phyloP scores from a whole-genome alignment of 1,140 invertebrate species.

The Drosophila punjabiensis region DNA sequence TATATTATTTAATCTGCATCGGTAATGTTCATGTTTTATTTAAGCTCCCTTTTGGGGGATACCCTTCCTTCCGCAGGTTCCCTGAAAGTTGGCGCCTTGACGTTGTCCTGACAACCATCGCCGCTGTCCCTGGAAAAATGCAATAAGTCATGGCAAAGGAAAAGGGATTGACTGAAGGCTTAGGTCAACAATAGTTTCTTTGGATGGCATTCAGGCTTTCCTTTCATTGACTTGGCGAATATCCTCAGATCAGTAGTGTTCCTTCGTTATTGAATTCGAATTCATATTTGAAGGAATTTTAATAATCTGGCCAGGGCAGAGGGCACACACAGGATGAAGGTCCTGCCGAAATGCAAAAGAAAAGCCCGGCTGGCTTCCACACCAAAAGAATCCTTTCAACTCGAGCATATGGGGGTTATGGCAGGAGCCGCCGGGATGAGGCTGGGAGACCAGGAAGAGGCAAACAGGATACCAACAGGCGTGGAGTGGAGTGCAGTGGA shows the following conservation, averaged over 20 bases:
- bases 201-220: neutral
- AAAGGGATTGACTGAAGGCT: constrained; percentile 1
- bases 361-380: neutral
- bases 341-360: constrained; percentile 30
- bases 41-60: neutral
- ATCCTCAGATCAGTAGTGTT: constrained; percentile 17
- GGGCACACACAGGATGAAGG: constrained; percentile 1
- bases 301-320: constrained; percentile 37
- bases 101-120: constrained; percentile 13
- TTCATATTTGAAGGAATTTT: constrained; percentile 50
- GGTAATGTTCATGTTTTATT: constrained; percentile 46
- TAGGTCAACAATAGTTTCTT: constrained; percentile 28
- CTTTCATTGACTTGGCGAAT: constrained; percentile 23
- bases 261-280: constrained; percentile 34
- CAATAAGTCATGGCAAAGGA: constrained; percentile 23
- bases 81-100: neutral
- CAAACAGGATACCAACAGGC: constrained; percentile 39
- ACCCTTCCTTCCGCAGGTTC: neutral
- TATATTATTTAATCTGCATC: constrained; percentile 70
- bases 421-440: neutral
- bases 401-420: constrained; percentile 46
- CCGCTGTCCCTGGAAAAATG: neutral
- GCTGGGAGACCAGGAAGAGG: neutral
- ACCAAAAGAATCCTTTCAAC: constrained; percentile 62
- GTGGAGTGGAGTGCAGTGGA: constrained; percentile 21